phyloP scores from a whole-genome alignment of 1,140 invertebrate species.

The Drosophila rhopaloa region DNA sequence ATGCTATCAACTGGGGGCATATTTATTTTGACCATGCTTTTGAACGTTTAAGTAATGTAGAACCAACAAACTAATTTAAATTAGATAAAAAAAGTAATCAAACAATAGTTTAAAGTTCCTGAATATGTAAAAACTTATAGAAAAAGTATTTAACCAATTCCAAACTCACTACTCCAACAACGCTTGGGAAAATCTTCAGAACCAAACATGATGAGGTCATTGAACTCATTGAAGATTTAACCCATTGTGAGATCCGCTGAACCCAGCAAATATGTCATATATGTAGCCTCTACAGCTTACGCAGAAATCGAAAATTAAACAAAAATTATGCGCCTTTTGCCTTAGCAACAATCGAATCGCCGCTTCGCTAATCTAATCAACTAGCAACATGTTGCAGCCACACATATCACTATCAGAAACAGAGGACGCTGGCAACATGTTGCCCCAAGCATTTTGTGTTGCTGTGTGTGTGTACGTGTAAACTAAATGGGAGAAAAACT shows the following conservation, averaged over 20 bases:
- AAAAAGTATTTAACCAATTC: background rate
- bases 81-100: background rate
- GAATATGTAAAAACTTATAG: background rate
- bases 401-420: conserved; percentile 47
- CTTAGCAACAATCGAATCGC: conserved; percentile 54
- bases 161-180: background rate
- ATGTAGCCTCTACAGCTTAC: conserved; percentile 34
- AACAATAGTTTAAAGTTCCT: background rate
- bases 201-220: conserved; percentile 1
- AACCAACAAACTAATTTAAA: no score
- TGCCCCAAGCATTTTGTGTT: conserved; percentile 52
- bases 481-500: conserved; percentile 39
- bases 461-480: conserved; percentile 47
- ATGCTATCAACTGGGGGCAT: no score
- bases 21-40: no score
- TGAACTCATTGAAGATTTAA: conserved; percentile 7
- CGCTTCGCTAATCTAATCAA: conserved; percentile 52
- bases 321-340: conserved; percentile 51
- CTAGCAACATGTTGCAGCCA: conserved; percentile 52
- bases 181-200: background rate
- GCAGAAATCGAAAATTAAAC: conserved; percentile 22
- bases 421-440: conserved; percentile 25
- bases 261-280: conserved; percentile 5
- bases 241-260: conserved; percentile 1
- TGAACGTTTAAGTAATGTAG: no score